Percentiles rank a stretch among this genome's conserved stretches.
phyloP scores from a whole-genome alignment of 2,797 vertebrate genomes.

The Poecilia picta region DNA sequence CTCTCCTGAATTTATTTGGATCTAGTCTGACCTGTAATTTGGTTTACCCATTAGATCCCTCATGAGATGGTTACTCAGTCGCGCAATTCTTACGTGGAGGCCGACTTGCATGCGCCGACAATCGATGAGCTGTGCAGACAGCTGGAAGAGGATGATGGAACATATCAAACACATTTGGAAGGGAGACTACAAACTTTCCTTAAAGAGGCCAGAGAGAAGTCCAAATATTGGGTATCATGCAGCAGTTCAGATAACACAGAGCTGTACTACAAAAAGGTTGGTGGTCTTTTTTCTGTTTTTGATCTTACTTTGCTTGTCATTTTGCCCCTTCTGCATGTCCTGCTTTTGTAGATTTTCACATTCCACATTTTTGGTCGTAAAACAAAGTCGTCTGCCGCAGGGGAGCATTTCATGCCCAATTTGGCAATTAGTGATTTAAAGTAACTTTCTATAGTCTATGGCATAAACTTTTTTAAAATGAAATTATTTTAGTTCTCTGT shows the following conservation, averaged over 20 bases:
- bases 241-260: conserved; percentile 90
- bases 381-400: not conserved
- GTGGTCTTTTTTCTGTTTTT: not conserved
- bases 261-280: conserved; percentile 94
- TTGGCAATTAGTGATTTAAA: not conserved
- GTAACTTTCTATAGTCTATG: not conserved
- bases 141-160: conserved; percentile 88
- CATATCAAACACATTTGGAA: conserved; percentile 86
- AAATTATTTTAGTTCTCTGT: not conserved
- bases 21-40: conserved; percentile 28
- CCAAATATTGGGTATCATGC: conserved; percentile 93
- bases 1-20: conserved; percentile 15
- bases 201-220: conserved; percentile 93
- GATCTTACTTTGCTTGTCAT: not conserved
- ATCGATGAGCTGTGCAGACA: conserved; percentile 89
- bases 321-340: not conserved
- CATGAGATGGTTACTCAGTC: conserved; percentile 96
- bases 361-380: not conserved
- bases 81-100: conserved; percentile 90
- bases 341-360: not conserved
- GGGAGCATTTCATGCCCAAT: not conserved
- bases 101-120: conserved; percentile 88
- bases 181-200: conserved; percentile 87
- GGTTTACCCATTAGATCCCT: conserved; percentile 84
- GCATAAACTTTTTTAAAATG: not conserved